Base-by-base conservation (phyloP, 1,140 invertebrate genomes). In the Trichoplusia ni region DNA sequence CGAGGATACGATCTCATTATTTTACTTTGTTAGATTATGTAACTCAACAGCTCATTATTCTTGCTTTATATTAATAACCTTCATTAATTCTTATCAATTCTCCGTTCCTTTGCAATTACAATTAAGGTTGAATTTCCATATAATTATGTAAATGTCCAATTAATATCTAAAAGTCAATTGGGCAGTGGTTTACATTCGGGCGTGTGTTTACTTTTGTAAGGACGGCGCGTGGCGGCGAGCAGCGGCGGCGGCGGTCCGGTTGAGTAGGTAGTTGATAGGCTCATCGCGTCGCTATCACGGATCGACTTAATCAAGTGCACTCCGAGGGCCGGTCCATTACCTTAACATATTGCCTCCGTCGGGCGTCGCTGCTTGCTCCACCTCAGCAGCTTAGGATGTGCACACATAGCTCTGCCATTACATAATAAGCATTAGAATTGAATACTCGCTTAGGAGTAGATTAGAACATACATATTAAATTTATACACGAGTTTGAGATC, bases 221-320 rank as follows among this genome's bases (percentile, higher is more conserved):
- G n/a, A n/a, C n/a, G n/a, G n/a, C n/a, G n/a, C n/a, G n/a, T n/a
- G n/a, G n/a, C n/a, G n/a, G n/a, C n/a, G n/a, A n/a, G n/a, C n/a
- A n/a, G n/a, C n/a, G n/a, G n/a, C n/a, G n/a, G n/a, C n/a, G n/a
- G 23, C 19, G 40, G 27, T 59, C 29, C 44, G 54, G 64, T 38
- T 19, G 44, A 63, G 51, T 49, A 8, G 46, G 40, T 65, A 31
- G 46, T 68, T 71, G 54, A 71, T 69, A 64, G 69, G 63, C 60
- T 64, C 65, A 68, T 68, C 64, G 47, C 40, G 59, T 66, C 58
- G 53, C 64, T 62, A 74, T 75, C 66, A 71, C 27, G 40, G 53
- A 66, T 65, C 69, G 64, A 69, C 67, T 79, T 71, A 80, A 80
- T 77, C 77, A 80, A 77, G 75, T 73, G 67, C 77, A 69, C 66